phyloP scores from a whole-genome alignment of 2,797 vertebrate species.

The Gila robusta region DNA sequence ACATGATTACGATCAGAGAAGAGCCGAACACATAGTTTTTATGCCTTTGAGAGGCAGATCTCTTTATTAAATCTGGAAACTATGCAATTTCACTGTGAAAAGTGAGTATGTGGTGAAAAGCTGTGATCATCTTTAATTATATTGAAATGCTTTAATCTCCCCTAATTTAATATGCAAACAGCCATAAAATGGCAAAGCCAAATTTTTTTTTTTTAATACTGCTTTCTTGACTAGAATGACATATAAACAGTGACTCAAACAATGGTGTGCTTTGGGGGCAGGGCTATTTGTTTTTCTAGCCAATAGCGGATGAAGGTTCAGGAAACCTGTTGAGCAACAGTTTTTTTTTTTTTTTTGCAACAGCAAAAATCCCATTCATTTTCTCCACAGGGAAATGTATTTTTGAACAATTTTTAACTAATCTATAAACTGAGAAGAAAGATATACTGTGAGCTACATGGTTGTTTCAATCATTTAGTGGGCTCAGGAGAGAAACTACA shows the following conservation, averaged over 20 bases:
- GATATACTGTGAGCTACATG: not conserved
- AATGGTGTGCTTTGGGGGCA: not conserved
- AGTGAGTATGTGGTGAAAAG: not conserved
- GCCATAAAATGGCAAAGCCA: no score
- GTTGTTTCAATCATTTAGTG: no score
- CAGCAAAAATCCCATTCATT: not conserved
- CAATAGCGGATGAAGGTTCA: not conserved
- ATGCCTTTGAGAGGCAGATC: not conserved
- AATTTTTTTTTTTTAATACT: no score
- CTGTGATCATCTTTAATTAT: not conserved
- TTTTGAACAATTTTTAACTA: not conserved
- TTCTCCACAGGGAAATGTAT: not conserved
- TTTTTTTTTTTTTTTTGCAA: not conserved
- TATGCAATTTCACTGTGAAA: not conserved
- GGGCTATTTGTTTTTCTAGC: not conserved
- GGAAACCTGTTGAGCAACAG: not conserved
- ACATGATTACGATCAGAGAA: constrained; percentile 10
- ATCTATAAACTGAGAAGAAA: not conserved
- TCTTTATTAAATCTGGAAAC: not conserved
- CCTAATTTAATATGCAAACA: not conserved
- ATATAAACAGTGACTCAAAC: not conserved
- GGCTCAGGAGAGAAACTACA: not conserved
- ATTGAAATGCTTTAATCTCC: not conserved
- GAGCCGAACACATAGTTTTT: not conserved
- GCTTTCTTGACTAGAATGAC: no score